A percentile compares a stretch with the other conserved stretches of the same genome.
phyloP scores from a whole-genome alignment of 2,797 vertebrate genomes.

The Lacerta bilineata region DNA sequence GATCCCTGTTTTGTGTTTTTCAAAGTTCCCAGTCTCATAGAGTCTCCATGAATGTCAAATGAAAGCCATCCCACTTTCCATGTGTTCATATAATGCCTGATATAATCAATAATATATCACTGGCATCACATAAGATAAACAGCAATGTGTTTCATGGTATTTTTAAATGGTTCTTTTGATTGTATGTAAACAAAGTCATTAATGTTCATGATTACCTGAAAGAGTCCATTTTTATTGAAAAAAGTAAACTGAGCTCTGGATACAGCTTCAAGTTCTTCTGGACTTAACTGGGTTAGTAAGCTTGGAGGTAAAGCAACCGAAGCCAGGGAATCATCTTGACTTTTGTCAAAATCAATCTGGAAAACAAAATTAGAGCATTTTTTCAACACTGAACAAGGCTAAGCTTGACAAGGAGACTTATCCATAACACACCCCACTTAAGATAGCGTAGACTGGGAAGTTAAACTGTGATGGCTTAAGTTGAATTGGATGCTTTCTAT shows the following conservation, averaged over 20 bases:
- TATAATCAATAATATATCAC: not conserved
- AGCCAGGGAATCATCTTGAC: slow-evolving; percentile 81
- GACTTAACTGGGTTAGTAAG: slow-evolving; percentile 84
- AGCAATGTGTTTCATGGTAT: not conserved
- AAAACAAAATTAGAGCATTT: not conserved
- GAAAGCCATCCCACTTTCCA: not conserved
- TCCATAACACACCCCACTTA: not conserved
- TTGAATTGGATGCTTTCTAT: not conserved
- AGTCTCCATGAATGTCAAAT: not conserved
- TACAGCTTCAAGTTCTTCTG: slow-evolving; percentile 79
- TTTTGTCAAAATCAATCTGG: slow-evolving; percentile 88
- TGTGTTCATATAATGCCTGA: not conserved
- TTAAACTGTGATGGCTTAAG: not conserved
- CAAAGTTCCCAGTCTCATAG: not conserved
- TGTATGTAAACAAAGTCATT: not conserved
- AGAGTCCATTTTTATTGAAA: slow-evolving; percentile 93
- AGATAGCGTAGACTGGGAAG: not conserved
- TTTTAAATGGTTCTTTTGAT: slow-evolving; percentile 26
- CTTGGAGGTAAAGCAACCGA: slow-evolving; percentile 88
- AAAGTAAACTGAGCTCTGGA: slow-evolving; percentile 95
- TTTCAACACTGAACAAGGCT: too few species aligned
- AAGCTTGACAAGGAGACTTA: not conserved
- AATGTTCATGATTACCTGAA: slow-evolving; percentile 84
- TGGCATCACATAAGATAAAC: slow-evolving; percentile 11
- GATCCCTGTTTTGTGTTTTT: not conserved